Conservation (phyloP, 2,797 vertebrate genomes). For the Distichodus sexfasciatus region DNA sequence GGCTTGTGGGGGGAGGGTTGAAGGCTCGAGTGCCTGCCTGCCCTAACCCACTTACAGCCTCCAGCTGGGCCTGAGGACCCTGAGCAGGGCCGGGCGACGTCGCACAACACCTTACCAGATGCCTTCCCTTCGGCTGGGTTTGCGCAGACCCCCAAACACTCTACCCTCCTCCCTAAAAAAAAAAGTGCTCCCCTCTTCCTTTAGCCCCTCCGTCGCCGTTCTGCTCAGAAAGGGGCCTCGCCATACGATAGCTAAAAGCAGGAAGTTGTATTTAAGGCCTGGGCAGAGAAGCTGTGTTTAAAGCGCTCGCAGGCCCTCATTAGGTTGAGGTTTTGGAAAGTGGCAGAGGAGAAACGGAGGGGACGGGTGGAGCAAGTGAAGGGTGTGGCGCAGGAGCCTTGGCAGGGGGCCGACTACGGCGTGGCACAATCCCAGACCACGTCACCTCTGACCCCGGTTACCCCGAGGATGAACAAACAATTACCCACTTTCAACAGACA, state of each 20-base stretch:
- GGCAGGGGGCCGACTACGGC: slow-evolving; percentile 60
- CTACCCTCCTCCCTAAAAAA: background rate
- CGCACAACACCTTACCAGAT: background rate
- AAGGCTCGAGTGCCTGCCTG: slow-evolving; percentile 14
- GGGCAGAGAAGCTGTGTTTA: slow-evolving; percentile 41
- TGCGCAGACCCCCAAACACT: background rate
- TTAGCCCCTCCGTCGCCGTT: too few species aligned
- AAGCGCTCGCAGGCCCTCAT: slow-evolving; percentile 69
- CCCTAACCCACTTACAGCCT: slow-evolving; percentile 44
- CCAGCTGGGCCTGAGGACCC: slow-evolving; percentile 30
- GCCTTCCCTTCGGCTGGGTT: background rate
- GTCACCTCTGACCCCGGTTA: slow-evolving; percentile 71
- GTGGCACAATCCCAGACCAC: slow-evolving; percentile 70
- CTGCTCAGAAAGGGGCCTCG: background rate
- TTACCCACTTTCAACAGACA: slow-evolving; percentile 2
- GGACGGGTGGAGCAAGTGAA: slow-evolving; percentile 39
- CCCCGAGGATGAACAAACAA: slow-evolving; percentile 46
- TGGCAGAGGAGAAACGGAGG: slow-evolving; percentile 52
- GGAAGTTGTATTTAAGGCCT: slow-evolving; percentile 42
- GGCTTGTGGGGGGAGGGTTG: slow-evolving; percentile 24
- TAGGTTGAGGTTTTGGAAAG: slow-evolving; percentile 71
- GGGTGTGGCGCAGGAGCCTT: slow-evolving; percentile 59
- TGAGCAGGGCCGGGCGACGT: slow-evolving; percentile 4
- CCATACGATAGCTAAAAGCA: slow-evolving; percentile 22
- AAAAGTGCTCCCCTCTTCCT: too few species aligned